phyloP scores from a whole-genome alignment of 2,113 vertebrate genomes.

The Parotia lawesii region DNA sequence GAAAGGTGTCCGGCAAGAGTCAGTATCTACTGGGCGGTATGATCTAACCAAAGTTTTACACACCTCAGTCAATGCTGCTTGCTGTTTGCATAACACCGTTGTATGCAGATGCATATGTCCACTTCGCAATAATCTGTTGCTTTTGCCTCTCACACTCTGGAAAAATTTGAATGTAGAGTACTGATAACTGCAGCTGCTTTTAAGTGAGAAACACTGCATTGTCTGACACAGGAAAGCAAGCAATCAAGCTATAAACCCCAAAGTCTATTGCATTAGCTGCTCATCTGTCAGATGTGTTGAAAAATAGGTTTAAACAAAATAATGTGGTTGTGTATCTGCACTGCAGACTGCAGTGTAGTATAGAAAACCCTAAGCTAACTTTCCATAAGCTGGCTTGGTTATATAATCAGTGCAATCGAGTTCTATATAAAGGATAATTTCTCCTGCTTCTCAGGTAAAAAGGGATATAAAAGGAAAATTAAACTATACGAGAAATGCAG shows the following conservation, averaged over 20 bases:
- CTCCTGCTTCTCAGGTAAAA: conserved; percentile 9
- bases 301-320: not conserved
- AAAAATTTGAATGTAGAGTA: conserved; percentile 59
- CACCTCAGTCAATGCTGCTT: conserved; percentile 84
- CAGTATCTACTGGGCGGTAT: conserved; percentile 93
- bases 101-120: conserved; percentile 66
- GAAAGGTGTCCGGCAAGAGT: conserved; percentile 96
- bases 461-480: not conserved
- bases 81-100: conserved; percentile 75
- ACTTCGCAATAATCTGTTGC: conserved; percentile 70
- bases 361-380: not conserved
- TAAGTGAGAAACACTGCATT: conserved; percentile 65
- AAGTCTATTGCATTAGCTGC: conserved; percentile 13
- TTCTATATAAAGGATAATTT: not conserved
- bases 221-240: conserved; percentile 57
- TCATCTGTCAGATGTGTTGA: not conserved
- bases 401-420: not conserved
- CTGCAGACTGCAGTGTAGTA: not conserved
- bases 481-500: not conserved
- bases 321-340: not conserved
- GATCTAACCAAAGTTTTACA: conserved; percentile 84
- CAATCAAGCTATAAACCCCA: conserved; percentile 20
- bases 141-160: conserved; percentile 74
- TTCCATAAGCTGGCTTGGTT: not conserved
- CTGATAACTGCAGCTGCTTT: conserved; percentile 62